A percentile compares a stretch with the other conserved stretches of the same genome.
These are phyloP conservation scores for Thaumetopoea pityocampa DNA, from an alignment of 1,140 invertebrate species.

Conservation along the genomic window DNA sequence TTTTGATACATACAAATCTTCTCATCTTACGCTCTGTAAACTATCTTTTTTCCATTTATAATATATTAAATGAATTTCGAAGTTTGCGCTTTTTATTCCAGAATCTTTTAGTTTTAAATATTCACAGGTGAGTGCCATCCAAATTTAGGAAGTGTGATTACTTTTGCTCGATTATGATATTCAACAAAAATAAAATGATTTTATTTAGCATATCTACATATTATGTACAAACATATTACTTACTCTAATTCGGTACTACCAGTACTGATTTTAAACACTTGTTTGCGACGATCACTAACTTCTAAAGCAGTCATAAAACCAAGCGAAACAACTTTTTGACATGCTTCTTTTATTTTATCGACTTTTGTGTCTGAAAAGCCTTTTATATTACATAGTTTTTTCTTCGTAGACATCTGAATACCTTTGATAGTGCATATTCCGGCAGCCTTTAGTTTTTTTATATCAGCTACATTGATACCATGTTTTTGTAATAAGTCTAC, in stretches of 20 bases:
- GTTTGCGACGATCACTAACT: slow-evolving; percentile 83
- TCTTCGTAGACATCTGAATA: slow-evolving; percentile 87
- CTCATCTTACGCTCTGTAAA: too few species aligned
- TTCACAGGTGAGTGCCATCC: too few species aligned
- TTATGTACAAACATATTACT: slow-evolving; percentile 41
- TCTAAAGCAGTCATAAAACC: slow-evolving; percentile 86
- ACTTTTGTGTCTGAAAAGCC: slow-evolving; percentile 89
- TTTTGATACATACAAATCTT: too few species aligned
- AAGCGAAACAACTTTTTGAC: slow-evolving; percentile 75
- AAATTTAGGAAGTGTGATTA: too few species aligned
- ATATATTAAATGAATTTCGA: too few species aligned
- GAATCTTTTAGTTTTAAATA: too few species aligned
- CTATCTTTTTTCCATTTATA: too few species aligned
- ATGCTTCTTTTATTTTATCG: slow-evolving; percentile 89
- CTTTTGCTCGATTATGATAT: too few species aligned
- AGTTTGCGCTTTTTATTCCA: too few species aligned
- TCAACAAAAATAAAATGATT: too few species aligned
- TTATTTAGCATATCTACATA: neutral
- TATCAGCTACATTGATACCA: slow-evolving; percentile 78
- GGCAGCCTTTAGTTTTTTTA: slow-evolving; percentile 86
- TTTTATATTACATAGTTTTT: slow-evolving; percentile 84
- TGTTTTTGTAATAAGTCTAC: slow-evolving; percentile 76
- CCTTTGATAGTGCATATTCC: slow-evolving; percentile 90
- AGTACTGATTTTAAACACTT: slow-evolving; percentile 84
- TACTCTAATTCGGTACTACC: slow-evolving; percentile 86